Evolutionary conservation across 2,113 vertebrate genomes (phyloP).

Genomic region (Rhipidura dahli): DNA sequence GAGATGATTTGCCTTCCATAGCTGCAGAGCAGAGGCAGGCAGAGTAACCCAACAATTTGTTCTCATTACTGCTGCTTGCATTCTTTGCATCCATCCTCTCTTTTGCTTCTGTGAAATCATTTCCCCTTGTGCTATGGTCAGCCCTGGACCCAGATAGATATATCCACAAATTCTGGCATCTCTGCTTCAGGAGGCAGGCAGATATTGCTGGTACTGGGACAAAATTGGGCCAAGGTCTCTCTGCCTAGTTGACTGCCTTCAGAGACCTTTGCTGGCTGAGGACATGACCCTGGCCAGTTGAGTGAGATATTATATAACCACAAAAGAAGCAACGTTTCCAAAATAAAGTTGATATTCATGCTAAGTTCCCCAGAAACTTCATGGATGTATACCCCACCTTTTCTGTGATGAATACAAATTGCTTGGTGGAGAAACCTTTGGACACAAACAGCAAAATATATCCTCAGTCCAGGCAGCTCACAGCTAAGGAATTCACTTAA

Average conservation of each 20-base stretch:
- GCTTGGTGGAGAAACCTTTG: neutral
- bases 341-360: neutral
- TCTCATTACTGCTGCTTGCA: neutral
- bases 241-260: neutral
- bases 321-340: neutral
- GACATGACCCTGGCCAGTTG: neutral
- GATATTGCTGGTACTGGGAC: neutral
- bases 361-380: neutral
- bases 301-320: neutral
- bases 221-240: neutral
- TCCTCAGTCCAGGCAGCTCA: neutral
- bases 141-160: neutral
- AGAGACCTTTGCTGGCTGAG: neutral
- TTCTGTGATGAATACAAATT: neutral
- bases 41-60: neutral
- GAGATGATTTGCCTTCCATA: neutral
- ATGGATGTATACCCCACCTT: neutral
- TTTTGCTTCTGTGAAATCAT: neutral
- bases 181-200: neutral
- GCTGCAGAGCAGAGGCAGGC: neutral
- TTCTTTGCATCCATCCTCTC: neutral
- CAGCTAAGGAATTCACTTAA: neutral
- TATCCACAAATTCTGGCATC: neutral
- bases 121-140: neutral
- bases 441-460: neutral